Base-by-base conservation (phyloP, 2,797 vertebrate species). In the Leucoraja ocellata region DNA sequence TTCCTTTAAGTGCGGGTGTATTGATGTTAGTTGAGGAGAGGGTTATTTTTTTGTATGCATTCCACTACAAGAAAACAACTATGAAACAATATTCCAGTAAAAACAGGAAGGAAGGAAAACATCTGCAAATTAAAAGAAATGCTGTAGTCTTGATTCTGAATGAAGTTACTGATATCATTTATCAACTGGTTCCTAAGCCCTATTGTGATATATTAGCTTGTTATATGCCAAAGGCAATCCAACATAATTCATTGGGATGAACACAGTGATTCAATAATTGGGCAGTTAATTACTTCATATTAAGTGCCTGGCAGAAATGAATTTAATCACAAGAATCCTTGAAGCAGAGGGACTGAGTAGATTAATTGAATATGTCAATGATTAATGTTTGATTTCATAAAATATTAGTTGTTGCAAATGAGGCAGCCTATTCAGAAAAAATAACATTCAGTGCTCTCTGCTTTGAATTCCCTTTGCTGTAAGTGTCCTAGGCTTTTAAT, bases 221-320 rank as follows among this genome's bases (percentile, higher is more conserved):
- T 96, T 96, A 96, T 95, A 94, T 95, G 95, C 95, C 96, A 32
- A 95, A 95, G 94, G 95, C 95, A 96, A 95, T 95, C 95, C 96
- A 94, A 96, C 94, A 96, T 96, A 95, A 95, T 95, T 96, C 96
- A 95, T 96, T 96, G 95, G 95, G 95, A 96, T 96, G 96, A 96
- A 46, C 80, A 83, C 18, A 1, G 39, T 28, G 96, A 96, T 96
- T 96, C 95, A 95, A 96, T 96, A 96, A 96, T 95, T 94, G 94
- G 46, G 94, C 94, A 94, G 95, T 95, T 96, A 96, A 96, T 96
- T 96, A 95, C 95, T 96, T 95, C 81, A 94, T 95, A 94, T 95
- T 96, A 96, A 77, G 11, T 78, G 21, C 25, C 46, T 8, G 46
- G 54, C 46, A 84, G 81, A 84, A 84, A 84, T 58, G 16, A 58